Conservation (phyloP, 1,140 invertebrate species). For the Coenobita brevimanus region DNA sequence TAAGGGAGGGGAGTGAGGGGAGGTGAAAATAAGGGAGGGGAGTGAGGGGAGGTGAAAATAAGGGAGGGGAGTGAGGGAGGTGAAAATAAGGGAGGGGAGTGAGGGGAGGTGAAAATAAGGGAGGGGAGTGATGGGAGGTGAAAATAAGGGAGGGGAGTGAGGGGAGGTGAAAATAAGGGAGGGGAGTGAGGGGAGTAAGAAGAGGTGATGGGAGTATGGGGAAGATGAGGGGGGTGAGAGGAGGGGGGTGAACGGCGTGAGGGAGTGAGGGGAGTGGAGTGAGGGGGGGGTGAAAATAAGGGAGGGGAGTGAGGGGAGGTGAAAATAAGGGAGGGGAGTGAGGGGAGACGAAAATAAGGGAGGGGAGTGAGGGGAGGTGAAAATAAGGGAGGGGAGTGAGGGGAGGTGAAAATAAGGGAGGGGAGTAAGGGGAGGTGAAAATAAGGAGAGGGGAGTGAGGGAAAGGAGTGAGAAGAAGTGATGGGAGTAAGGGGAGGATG, state of each 20-base stretch:
- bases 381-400: not conserved
- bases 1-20: not conserved
- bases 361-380: not conserved
- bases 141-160: not conserved
- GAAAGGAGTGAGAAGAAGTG: not conserved
- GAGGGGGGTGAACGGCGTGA: too few species aligned
- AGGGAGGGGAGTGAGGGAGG: not conserved
- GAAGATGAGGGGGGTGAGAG: not conserved
- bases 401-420: not conserved
- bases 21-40: too few species aligned
- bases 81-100: too few species aligned
- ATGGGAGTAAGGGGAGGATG: too few species aligned
- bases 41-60: not conserved
- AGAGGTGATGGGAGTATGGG: too few species aligned
- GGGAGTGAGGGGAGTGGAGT: too few species aligned
- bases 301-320: not conserved
- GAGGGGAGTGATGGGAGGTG: too few species aligned
- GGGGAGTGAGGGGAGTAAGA: not conserved
- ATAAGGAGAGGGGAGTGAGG: not conserved
- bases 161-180: not conserved
- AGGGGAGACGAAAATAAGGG: too few species aligned
- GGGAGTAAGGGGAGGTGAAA: not conserved
- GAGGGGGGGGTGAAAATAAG: too few species aligned
- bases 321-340: not conserved
- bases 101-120: not conserved